Conservation (phyloP, 2,113 vertebrate genomes). For the Neotoma lepida region DNA sequence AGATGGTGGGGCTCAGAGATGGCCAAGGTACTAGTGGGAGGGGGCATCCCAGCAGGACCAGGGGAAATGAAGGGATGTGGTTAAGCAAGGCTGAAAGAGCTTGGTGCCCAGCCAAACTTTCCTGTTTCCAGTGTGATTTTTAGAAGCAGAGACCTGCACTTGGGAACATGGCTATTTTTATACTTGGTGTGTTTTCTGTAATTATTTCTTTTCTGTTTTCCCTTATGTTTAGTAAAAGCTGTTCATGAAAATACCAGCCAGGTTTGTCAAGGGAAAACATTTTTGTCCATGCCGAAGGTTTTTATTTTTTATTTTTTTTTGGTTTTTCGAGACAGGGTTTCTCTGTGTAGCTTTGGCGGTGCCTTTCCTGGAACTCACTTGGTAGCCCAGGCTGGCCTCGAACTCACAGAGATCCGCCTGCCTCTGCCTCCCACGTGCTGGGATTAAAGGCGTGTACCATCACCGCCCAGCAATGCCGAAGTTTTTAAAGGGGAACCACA, state of each 20-base stretch:
- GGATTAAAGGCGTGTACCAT: no score
- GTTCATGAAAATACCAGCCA: slow-evolving; percentile 75
- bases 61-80: slow-evolving; percentile 61
- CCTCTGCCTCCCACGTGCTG: no score
- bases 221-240: slow-evolving; percentile 76
- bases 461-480: no score
- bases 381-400: no score
- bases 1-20: background rate
- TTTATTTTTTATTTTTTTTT: no score
- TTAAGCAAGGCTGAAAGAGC: slow-evolving; percentile 10
- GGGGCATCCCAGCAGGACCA: slow-evolving; percentile 42
- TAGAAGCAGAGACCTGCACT: slow-evolving; percentile 74
- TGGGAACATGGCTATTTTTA: slow-evolving; percentile 76
- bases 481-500: slow-evolving; percentile 54
- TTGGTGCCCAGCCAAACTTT: slow-evolving; percentile 40
- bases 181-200: slow-evolving; percentile 72
- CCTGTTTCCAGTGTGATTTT: slow-evolving; percentile 66
- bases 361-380: no score
- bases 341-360: no score
- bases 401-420: no score
- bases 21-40: background rate
- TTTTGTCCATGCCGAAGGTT: slow-evolving; percentile 41
- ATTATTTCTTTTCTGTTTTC: slow-evolving; percentile 79
- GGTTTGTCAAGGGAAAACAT: slow-evolving; percentile 63
- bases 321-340: no score